Percentiles rank a stretch among this genome's conserved stretches.
Evolutionary conservation across 2,797 vertebrate species (phyloP).

Genomic region (Gallirallus australis): DNA sequence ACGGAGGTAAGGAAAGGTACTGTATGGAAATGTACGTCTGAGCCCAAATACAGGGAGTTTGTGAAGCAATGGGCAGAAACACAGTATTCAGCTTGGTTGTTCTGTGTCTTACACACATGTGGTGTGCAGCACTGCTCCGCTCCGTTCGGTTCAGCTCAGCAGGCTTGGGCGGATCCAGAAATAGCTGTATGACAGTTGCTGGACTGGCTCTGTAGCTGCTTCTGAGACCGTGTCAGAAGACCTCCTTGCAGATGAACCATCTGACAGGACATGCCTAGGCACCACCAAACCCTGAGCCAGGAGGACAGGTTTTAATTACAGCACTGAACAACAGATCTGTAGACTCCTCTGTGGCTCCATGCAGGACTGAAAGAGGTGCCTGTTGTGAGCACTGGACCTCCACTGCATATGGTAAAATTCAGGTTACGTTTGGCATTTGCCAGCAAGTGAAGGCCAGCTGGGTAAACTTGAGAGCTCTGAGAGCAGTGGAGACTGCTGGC

Average conservation of each 20-base stretch:
- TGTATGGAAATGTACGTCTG: not conserved
- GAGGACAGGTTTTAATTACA: not conserved
- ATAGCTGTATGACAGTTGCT: not conserved
- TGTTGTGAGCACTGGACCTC: not conserved
- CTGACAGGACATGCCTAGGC: not conserved
- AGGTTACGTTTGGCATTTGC: not conserved
- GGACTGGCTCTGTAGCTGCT: not conserved
- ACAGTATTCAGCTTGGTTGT: not conserved
- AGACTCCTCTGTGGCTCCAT: not conserved
- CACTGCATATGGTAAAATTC: fast-evolving
- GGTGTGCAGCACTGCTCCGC: not conserved
- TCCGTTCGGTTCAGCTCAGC: not conserved
- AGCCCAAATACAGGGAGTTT: not conserved
- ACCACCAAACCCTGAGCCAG: not conserved
- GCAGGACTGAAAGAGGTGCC: fast-evolving
- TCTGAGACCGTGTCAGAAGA: not conserved
- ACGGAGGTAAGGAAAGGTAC: not conserved
- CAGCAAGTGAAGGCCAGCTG: not conserved
- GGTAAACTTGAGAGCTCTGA: not conserved
- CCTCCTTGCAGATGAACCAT: not conserved
- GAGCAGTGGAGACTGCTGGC: not conserved
- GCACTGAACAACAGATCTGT: not conserved
- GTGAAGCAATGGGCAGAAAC: not conserved
- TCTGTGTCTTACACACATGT: not conserved
- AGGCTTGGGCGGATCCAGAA: not conserved